Conservation (phyloP, 2,113 vertebrate genomes). For the Alaudala cheleensis region DNA sequence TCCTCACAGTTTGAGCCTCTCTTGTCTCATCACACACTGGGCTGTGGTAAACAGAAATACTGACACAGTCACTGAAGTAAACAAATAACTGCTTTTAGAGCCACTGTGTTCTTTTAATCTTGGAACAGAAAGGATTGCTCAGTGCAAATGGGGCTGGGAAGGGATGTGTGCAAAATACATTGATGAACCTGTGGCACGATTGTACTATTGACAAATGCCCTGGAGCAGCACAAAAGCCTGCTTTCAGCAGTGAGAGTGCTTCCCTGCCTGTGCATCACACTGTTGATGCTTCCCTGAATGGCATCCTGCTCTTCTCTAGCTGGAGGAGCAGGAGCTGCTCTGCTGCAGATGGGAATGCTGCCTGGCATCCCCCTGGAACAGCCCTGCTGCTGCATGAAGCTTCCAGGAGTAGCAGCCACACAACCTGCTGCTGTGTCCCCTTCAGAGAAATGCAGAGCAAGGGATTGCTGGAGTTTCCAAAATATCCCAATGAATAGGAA, state of each 20-base stretch:
- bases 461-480: neutral
- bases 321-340: neutral
- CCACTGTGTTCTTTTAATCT: neutral
- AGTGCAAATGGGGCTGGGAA: neutral
- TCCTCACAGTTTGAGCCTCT: neutral
- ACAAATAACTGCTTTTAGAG: neutral
- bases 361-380: neutral
- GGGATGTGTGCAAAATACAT: neutral
- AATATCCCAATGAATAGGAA: fast-evolving
- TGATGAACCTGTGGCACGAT: neutral
- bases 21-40: neutral
- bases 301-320: neutral
- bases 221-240: conserved; percentile 5
- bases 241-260: neutral
- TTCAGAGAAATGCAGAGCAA: neutral
- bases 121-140: neutral
- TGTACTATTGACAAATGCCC: neutral
- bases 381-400: neutral
- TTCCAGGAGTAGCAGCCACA: neutral
- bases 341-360: neutral
- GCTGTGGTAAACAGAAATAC: neutral
- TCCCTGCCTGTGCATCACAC: neutral
- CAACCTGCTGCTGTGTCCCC: neutral
- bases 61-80: neutral
- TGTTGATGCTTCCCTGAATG: neutral